phyloP scores from a whole-genome alignment of 2,797 vertebrate genomes.

The Tragopan temminckii region DNA sequence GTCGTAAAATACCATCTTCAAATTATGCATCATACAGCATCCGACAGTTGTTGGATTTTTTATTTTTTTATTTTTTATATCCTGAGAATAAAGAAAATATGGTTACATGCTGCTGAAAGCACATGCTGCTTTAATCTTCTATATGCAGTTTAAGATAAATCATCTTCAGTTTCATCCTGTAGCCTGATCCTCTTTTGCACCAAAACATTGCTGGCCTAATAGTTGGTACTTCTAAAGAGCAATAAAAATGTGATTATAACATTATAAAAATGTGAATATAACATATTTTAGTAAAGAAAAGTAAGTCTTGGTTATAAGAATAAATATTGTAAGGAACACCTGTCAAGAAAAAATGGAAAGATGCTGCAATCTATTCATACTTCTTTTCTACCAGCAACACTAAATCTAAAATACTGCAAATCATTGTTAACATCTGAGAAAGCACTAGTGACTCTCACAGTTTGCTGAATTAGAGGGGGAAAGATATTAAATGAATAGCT shows the following conservation, averaged over 20 bases:
- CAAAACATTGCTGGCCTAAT: background rate
- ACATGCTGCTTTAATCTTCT: background rate
- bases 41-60: background rate
- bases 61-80: background rate
- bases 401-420: background rate
- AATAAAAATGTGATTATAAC: background rate
- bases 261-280: background rate
- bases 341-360: background rate
- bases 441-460: background rate
- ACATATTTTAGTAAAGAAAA: background rate
- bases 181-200: background rate
- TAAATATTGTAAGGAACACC: background rate
- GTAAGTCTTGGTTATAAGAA: background rate
- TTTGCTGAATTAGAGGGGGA: background rate
- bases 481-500: too few relatives aligned
- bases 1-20: background rate
- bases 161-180: background rate
- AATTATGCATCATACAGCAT: background rate
- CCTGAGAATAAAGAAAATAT: background rate
- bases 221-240: background rate
- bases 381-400: accelerated
- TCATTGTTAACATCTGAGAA: background rate
- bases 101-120: background rate
- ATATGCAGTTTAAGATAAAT: background rate
- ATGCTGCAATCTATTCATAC: accelerated